These are phyloP conservation scores for Megalurothrips usitatus DNA, from an alignment of 2,888 invertebrate genomes.

Conservation along the genomic window DNA sequence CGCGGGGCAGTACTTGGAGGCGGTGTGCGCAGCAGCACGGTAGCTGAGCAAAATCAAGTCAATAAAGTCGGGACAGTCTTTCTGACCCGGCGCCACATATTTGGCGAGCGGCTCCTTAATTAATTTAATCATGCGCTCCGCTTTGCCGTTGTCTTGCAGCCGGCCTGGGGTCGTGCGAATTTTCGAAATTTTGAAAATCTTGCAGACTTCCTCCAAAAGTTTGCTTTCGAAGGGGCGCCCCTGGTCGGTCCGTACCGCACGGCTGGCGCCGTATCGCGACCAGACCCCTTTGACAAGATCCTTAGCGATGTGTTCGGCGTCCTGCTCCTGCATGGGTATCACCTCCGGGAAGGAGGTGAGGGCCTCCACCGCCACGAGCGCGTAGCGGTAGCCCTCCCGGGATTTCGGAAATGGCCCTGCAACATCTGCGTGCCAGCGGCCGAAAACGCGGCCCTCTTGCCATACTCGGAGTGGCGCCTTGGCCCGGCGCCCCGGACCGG, in stretches of 20 bases:
- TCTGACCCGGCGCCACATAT: not conserved
- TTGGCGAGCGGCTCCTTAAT: not conserved
- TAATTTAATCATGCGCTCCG: not conserved
- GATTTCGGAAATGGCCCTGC: not conserved
- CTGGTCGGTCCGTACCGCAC: not conserved
- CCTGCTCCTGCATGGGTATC: not conserved
- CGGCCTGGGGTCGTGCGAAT: not conserved
- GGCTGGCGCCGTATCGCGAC: slow-evolving; percentile 3
- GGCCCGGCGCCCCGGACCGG: not conserved
- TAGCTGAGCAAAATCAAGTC: not conserved
- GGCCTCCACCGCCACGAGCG: not conserved
- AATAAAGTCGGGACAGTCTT: not conserved
- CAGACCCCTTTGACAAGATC: not conserved
- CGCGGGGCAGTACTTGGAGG: not conserved
- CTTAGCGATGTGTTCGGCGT: not conserved
- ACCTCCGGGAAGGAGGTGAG: not conserved
- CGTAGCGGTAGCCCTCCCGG: not conserved
- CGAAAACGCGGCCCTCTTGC: not conserved
- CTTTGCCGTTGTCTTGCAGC: not conserved
- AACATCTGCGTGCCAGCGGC: not conserved
- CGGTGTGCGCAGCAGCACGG: not conserved
- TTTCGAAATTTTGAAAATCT: not conserved
- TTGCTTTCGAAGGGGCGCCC: not conserved
- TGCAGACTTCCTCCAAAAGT: not conserved
- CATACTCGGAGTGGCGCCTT: not conserved